Evolutionary conservation across 2,797 vertebrate genomes (phyloP).

Genomic region (Chromobotia macracanthus): DNA sequence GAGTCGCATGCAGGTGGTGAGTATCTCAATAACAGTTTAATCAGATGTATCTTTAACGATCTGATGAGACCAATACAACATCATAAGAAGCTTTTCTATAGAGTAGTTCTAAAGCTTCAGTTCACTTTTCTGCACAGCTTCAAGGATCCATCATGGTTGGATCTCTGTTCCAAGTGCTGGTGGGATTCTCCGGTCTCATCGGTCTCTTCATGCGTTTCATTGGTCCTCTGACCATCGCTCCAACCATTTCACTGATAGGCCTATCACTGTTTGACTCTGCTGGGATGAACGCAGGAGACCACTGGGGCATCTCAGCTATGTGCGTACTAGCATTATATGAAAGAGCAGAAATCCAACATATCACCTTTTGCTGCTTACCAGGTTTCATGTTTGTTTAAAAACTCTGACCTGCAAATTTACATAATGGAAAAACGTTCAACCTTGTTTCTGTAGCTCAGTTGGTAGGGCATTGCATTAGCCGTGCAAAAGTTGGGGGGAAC

Average conservation of each 20-base stretch:
- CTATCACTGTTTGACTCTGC: conserved; percentile 90
- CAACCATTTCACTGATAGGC: conserved; percentile 91
- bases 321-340: conserved; percentile 67
- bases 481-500: too few relatives aligned
- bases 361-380: background rate
- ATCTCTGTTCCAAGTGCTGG: conserved; percentile 90
- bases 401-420: background rate
- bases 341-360: background rate
- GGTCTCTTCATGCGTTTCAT: conserved; percentile 94
- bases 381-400: background rate
- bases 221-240: conserved; percentile 93
- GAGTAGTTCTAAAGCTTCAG: background rate
- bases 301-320: conserved; percentile 92
- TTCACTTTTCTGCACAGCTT: conserved; percentile 72
- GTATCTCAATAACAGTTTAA: conserved; percentile 47
- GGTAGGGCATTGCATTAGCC: too few relatives aligned
- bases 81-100: background rate
- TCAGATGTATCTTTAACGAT: background rate
- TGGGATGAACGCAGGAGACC: conserved; percentile 85
- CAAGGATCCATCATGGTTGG: conserved; percentile 94
- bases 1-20: conserved; percentile 90
- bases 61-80: background rate
- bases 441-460: too few relatives aligned
- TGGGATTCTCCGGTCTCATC: conserved; percentile 94
- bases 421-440: too few relatives aligned